These are phyloP conservation scores for Apostichopus californicus DNA, from an alignment of 35 echinoderm and acorn worm genomes.

Conservation along the genomic window DNA sequence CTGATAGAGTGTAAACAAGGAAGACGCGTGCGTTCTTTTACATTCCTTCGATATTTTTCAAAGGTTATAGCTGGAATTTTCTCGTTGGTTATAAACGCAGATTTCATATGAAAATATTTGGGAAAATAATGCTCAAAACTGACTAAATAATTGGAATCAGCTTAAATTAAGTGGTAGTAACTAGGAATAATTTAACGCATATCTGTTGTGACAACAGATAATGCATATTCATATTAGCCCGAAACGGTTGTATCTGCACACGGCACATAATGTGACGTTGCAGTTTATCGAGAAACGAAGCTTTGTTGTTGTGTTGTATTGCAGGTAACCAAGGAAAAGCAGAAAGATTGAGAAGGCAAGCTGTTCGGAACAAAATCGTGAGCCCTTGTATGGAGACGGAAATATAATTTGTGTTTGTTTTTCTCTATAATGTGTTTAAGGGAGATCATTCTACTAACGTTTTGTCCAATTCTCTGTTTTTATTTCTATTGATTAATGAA, in stretches of 20 bases:
- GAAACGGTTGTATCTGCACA: not conserved
- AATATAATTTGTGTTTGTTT: no score
- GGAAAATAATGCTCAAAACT: not conserved
- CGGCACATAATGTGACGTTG: conserved; percentile 3
- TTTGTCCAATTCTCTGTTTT: no score
- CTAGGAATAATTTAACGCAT: not conserved
- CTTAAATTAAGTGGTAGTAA: not conserved
- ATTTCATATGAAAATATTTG: no score
- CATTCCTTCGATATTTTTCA: not conserved
- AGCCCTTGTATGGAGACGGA: no score
- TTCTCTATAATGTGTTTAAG: no score
- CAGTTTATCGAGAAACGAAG: not conserved
- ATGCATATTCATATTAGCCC: conserved; percentile 17
- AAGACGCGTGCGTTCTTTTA: not conserved
- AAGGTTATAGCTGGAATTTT: no score
- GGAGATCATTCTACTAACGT: no score
- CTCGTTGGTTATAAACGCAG: not conserved
- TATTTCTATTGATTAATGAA: no score
- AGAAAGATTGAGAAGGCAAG: no score
- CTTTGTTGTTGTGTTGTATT: not conserved
- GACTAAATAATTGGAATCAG: not conserved
- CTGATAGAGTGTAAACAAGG: no score
- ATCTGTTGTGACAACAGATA: not conserved
- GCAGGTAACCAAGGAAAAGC: conserved; percentile 12
- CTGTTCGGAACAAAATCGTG: no score